A percentile compares a stretch with the other conserved stretches of the same genome.
phyloP scores from a whole-genome alignment of 2,888 invertebrate genomes.

The Sarcophaga rosellei region DNA sequence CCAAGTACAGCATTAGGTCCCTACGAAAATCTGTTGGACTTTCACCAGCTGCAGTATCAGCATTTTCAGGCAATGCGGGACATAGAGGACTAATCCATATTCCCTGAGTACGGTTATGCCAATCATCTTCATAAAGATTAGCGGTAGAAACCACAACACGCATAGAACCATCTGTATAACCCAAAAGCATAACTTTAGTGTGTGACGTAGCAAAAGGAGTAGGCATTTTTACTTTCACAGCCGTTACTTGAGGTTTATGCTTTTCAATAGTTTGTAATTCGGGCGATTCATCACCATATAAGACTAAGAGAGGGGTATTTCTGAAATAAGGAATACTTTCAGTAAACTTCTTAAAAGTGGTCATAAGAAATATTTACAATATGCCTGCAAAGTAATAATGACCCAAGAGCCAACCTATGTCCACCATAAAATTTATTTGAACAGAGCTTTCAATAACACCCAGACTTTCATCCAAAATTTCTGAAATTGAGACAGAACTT shows the following conservation, averaged over 20 bases:
- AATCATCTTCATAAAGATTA: conserved; percentile 94
- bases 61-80: conserved; percentile 84
- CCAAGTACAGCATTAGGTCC: conserved; percentile 89
- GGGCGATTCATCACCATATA: conserved; percentile 89
- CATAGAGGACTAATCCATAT: conserved; percentile 94
- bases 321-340: conserved; percentile 79
- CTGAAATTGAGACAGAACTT: conserved; percentile 78
- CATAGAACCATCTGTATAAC: conserved; percentile 90
- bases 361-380: conserved; percentile 81
- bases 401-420: conserved; percentile 92
- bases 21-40: conserved; percentile 92
- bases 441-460: conserved; percentile 88
- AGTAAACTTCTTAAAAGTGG: background rate
- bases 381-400: conserved; percentile 91
- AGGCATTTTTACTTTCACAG: conserved; percentile 87
- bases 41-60: conserved; percentile 85
- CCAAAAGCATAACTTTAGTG: conserved; percentile 94
- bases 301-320: conserved; percentile 86
- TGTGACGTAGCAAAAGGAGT: conserved; percentile 94
- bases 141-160: conserved; percentile 95
- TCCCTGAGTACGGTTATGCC: conserved; percentile 97
- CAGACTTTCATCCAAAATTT: conserved; percentile 89
- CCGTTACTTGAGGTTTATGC: conserved; percentile 85
- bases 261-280: conserved; percentile 83
- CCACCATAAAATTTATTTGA: conserved; percentile 97